Evolutionary conservation across 2,113 vertebrate species (phyloP), one percentile per base, ranked within the genome.

Genomic region (Pterocles burchelli): DNA sequence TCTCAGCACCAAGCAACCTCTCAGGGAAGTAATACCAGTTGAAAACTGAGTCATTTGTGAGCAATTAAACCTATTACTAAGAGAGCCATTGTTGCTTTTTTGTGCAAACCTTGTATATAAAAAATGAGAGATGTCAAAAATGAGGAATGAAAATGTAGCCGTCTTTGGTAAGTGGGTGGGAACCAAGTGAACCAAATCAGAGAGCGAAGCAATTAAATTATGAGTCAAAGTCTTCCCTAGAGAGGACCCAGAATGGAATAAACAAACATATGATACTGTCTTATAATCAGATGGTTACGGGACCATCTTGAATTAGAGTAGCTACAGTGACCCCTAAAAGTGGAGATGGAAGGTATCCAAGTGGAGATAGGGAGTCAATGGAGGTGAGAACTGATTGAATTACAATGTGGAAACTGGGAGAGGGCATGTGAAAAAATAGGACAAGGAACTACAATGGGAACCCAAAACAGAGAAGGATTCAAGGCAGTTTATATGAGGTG

Each of bases 111-210:
- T 5, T 26, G 48, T 63, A 25, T n/a, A 57, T 61, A 79, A 95
- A 93, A 93, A 89, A 89, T 73, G 67, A 89, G 83, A 68, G 67
- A n/a, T 91, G 79, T 94, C 67, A 91, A 93, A 92, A 74, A 66
- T 0, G 25, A 73, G 51, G 90, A 76, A 95, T 66, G 54, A 70
- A 85, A 91, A 91, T 59, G 83, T 83, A 93, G 73, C 31, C 89
- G 63, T 78, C 36, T 84, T 66, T 62, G 26, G 28, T 54, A 78
- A 88, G 57, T 38, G 21, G 41, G 49, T 68, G 58, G 58, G 62
- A 89, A 85, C 17, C 28, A 61, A 93, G 16, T 24, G 34, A 95
- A 91, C n/a, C 46, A 91, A 88, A 90, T 61, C 72, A 81, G 68
- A 81, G 31, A 52, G 46, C 1, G 2, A 96, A 85, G 49, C n/a